Evolutionary conservation across 64 coral and sea anemone genomes (phyloP), one percentile per base, ranked within the genome.

Genomic region (Stichodactyla mertensii): DNA sequence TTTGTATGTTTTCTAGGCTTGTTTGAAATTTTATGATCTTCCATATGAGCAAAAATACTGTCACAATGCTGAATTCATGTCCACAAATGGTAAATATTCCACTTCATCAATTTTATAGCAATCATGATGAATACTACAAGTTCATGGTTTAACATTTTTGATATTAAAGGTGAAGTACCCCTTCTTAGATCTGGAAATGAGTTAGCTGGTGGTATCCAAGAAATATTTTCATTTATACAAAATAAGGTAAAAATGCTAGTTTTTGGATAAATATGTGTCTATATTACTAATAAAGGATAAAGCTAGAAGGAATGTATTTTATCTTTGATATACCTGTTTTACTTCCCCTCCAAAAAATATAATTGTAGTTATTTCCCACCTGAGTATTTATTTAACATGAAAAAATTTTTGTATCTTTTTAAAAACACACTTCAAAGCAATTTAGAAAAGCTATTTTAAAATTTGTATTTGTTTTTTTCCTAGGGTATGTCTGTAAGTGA

Each of bases 1-100:
- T 54, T 86, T 64, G 0, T 56, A 27, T 15, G 15, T 28, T 31
- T 87, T 87, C 84, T 58, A 28, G 94, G 94, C 88, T 22, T 96
- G 87, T 23, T 79, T 96, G 20, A 89, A 31, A 52, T 96, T 96
- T 80, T 96, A 79, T 90, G 67, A 81, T 36, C 82, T 96, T 26
- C 53, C 88, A 26, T 79, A 90, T 86, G 74, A 71, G 62, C 74
- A 61, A 14, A 96, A 87, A 70, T 70, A 80, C 55, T 85, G 88
- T 80, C 12, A 80, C 20, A 96, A 96, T 90, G 88, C 91, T 18
- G 94, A 96, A 77, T 96, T 93, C 54, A 96, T 96, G 94, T 96
- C 94, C 51, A 88, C 94, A 88, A 90, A 87, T 87, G 94, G 94
- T 96, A 81, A 16, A 7, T 20, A 77, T 85, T 64, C 19, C 10